A percentile compares a stretch with the other conserved stretches of the same genome.
phyloP scores from a whole-genome alignment of 2,888 invertebrate genomes.

The Metacarcinus magister region DNA sequence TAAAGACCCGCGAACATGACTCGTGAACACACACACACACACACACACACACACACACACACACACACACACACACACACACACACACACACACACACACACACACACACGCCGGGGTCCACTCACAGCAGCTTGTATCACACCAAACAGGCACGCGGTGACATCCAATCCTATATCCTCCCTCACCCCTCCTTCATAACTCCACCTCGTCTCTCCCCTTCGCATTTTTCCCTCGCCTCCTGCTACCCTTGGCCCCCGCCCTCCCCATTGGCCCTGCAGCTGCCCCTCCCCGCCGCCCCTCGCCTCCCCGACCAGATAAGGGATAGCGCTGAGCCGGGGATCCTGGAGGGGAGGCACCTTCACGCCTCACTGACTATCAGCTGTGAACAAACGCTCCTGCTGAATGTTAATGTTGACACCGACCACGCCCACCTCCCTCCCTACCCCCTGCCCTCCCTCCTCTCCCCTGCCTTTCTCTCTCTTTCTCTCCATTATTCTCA shows the following conservation, averaged over 20 bases:
- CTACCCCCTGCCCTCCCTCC: neutral
- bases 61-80: constrained; percentile 39
- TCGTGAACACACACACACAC: neutral
- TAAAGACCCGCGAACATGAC: neutral
- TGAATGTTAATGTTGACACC: constrained; percentile 65
- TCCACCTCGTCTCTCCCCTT: constrained; percentile 26
- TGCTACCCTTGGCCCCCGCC: neutral
- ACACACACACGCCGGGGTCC: neutral
- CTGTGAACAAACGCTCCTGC: constrained; percentile 73
- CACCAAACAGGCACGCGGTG: neutral
- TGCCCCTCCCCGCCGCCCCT: constrained; percentile 10
- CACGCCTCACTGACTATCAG: constrained; percentile 75
- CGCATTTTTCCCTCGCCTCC: constrained; percentile 38
- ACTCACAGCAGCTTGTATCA: neutral
- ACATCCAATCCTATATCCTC: constrained; percentile 1
- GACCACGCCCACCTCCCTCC: constrained; percentile 50
- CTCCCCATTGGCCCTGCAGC: constrained; percentile 20
- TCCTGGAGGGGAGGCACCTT: constrained; percentile 67
- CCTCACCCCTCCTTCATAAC: constrained; percentile 19
- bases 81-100: constrained; percentile 47
- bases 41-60: constrained; percentile 29
- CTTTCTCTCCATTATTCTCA: constrained; percentile 5
- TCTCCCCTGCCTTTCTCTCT: constrained; percentile 33
- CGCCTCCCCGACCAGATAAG: constrained; percentile 57
- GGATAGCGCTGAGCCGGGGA: constrained; percentile 74